Base-by-base conservation (phyloP, 2,888 invertebrate species). In the Acheta domesticus region DNA sequence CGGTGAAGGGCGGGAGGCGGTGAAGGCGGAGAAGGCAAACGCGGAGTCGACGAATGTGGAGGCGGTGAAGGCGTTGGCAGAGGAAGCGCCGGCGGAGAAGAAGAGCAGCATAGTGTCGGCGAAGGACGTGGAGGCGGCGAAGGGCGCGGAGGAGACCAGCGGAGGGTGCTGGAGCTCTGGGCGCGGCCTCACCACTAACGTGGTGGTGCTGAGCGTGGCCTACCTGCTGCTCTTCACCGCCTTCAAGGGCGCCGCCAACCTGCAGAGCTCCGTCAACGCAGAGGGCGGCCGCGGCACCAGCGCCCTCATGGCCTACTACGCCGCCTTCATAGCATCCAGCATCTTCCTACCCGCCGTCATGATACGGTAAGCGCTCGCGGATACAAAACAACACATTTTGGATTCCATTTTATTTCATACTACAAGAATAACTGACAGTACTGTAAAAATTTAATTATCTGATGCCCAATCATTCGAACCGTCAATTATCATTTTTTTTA, bases 201-300 rank as follows among this genome's bases (percentile, higher is more conserved):
- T 97, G 75, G 87, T 95, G 81, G 90, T 96, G 74, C 91, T 97
- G 78, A 95, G 96, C 1, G 88, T 95, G 81, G 96, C 96, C 0
- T 97, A 97, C 87, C 94, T 97, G 92, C 91, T 97, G 83, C 94
- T 96, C 83, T 96, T 98, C 87, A 97, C 96, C 1, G 96, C 97
- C 8, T 98, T 96, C 86, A 95, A 93, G 87, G 94, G 94, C 5
- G 91, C 94, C 2, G 93, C 94, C 78, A 94, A 94, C 87, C 88
- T 94, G 75, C 94, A 94, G 87, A 96, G 95, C 85, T 95, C 95
- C 0, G 91, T 96, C 80, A 96, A 96, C 86, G 91, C 92, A 20
- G 93, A 94, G 84, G 92, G 91, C 2, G 93, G 95, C 0, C 88
- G 96, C 1, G 97, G 97, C 3, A 93, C 95, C 2, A 93, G 93